A percentile compares a stretch with the other conserved stretches of the same genome.
Evolutionary conservation across 2,888 invertebrate genomes (phyloP).

Genomic region (Melanargia galathea): DNA sequence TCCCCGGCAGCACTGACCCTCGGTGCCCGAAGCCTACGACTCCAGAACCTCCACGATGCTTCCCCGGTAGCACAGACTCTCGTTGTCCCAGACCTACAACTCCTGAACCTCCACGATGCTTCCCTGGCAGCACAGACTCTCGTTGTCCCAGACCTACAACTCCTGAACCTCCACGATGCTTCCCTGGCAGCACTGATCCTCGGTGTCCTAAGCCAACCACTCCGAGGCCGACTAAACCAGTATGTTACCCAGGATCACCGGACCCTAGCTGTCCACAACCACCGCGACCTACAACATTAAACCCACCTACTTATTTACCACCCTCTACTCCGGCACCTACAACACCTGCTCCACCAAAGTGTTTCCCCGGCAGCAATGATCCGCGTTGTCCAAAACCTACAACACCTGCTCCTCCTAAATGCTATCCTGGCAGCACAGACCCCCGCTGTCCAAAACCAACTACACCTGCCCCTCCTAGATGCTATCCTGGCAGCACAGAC

Average conservation of each 20-base stretch:
- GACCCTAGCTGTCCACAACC: conserved; percentile 46
- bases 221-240: conserved; percentile 42
- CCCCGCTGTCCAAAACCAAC: conserved; percentile 9
- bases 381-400: conserved; percentile 49
- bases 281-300: conserved; percentile 41
- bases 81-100: neutral
- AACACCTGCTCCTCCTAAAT: neutral
- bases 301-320: conserved; percentile 48
- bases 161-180: conserved; percentile 47
- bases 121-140: neutral
- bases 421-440: neutral
- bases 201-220: conserved; percentile 52
- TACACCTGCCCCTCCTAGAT: too few relatives aligned
- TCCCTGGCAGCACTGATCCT: conserved; percentile 50
- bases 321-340: conserved; percentile 41
- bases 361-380: conserved; percentile 53
- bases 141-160: conserved; percentile 56
- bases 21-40: neutral
- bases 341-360: conserved; percentile 34
- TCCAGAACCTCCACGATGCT: neutral
- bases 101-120: neutral
- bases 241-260: conserved; percentile 46
- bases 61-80: conserved; percentile 50
- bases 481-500: too few relatives aligned
- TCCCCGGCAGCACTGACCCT: neutral